Percentiles rank a stretch among this genome's conserved stretches.
Conservation (phyloP, 1,140 invertebrate species). For the Heliconius melpomene region DNA sequence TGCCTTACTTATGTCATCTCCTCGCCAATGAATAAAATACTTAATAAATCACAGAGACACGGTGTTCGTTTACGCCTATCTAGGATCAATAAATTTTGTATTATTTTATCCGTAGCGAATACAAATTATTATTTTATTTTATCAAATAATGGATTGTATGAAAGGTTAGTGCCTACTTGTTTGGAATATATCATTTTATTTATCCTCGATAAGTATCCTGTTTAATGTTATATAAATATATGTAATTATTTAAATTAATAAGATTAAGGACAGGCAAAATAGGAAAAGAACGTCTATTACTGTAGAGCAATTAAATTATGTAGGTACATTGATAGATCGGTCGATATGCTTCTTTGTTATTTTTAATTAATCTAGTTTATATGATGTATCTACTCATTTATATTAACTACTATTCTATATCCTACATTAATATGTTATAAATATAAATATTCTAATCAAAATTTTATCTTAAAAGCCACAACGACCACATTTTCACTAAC, state of each 20-base stretch:
- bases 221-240: background rate
- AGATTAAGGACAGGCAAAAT: background rate
- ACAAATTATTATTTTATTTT: slow-evolving; percentile 8
- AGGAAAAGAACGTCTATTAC: background rate
- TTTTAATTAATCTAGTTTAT: too few species aligned
- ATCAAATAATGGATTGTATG: slow-evolving; percentile 5
- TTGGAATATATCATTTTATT: background rate
- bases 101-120: background rate
- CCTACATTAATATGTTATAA: too few species aligned
- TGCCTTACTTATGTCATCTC: slow-evolving; percentile 43
- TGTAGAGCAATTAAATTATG: background rate
- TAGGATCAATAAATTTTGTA: slow-evolving; percentile 31
- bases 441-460: too few species aligned
- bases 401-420: too few species aligned
- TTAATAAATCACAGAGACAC: slow-evolving; percentile 30
- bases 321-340: background rate
- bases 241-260: background rate
- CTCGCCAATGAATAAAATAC: slow-evolving; percentile 28
- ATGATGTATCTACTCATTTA: background rate
- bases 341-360: background rate
- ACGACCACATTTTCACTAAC: background rate
- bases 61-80: slow-evolving; percentile 33
- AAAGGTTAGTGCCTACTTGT: background rate
- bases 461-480: background rate
- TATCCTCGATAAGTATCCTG: background rate